These are phyloP conservation scores for Solenopsis invicta DNA, from an alignment of 1,140 invertebrate genomes.

Conservation along the genomic window DNA sequence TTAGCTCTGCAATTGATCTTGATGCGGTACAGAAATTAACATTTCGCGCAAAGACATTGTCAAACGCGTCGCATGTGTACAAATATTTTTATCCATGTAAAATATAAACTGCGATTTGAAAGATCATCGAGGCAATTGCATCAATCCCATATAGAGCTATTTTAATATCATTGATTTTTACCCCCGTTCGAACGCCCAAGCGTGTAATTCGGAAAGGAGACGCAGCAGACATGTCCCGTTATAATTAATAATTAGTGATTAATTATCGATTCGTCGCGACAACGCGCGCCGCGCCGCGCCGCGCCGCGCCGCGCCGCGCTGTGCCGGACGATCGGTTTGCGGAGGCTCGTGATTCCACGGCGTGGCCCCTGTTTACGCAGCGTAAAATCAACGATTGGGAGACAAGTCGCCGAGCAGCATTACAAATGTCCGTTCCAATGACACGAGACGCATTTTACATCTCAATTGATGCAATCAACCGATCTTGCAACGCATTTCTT, in stretches of 20 bases:
- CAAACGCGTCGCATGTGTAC: too few species aligned
- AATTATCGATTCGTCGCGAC: constrained; percentile 71
- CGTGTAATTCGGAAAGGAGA: background rate
- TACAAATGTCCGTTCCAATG: background rate
- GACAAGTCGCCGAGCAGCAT: background rate
- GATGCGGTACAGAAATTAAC: background rate
- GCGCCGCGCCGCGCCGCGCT: too few species aligned
- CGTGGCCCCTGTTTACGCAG: constrained; percentile 22
- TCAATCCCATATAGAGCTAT: background rate
- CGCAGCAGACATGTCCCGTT: background rate
- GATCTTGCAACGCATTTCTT: background rate
- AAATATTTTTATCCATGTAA: background rate
- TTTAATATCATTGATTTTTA: background rate
- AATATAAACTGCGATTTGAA: background rate
- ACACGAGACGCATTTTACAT: constrained; percentile 12
- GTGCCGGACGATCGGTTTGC: constrained; percentile 7
- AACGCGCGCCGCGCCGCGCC: background rate
- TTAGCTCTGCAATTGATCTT: background rate
- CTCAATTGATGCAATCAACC: constrained; percentile 39
- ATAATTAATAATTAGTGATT: constrained; percentile 69
- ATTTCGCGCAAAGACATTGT: background rate
- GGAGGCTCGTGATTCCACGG: constrained; percentile 18
- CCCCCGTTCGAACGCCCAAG: background rate
- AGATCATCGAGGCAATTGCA: background rate
- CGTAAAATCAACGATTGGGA: constrained; percentile 27